Evolutionary conservation across 2,797 vertebrate species (phyloP), one percentile per base, ranked within the genome.

Genomic region (Myotis findleyi): DNA sequence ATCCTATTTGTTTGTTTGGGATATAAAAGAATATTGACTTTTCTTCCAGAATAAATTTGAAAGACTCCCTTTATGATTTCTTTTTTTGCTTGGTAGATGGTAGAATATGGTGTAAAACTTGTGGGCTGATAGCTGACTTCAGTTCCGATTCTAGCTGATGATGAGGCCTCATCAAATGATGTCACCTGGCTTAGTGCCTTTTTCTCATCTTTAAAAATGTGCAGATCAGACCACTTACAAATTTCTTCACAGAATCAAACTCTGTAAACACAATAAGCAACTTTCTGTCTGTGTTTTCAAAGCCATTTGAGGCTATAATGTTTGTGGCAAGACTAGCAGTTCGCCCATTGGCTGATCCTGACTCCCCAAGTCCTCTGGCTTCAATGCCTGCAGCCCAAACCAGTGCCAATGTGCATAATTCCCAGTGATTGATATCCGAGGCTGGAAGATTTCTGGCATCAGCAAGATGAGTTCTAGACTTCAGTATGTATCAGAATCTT

Each of bases 21-120:
- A 91, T 89, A 85, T 80, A 88, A 94, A 92, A 91, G 27, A 72
- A 86, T 88, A 82, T 59, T 86, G 92, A 90, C 27, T 87, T 75
- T 93, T 73, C 66, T 72, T 76, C 76, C 44, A 77, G 33, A 91
- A 89, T 91, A 91, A 81, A 91, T 87, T 38, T 66, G 71, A 91
- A 96, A 89, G 53, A 77, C 25, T 81, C 69, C 59, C 73, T 49
- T 92, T 82, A 81, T 53, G 83, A 72, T 27, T 72, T 83, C 30
- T 62, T 62, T 59, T 83, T 92, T 92, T 77, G 62, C n/a, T 80
- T 77, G 10, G 59, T 73, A 69, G 91, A 83, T 33, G 73, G 38
- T 21, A 89, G 33, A 5, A 7, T 51, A 36, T 75, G 76, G 23
- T 57, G 25, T 75, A 44, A 96, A 91, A 53, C n/a, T 6, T 4